Evolutionary conservation across 2,888 invertebrate genomes (phyloP).

Genomic region (Platycnemis pennipes): DNA sequence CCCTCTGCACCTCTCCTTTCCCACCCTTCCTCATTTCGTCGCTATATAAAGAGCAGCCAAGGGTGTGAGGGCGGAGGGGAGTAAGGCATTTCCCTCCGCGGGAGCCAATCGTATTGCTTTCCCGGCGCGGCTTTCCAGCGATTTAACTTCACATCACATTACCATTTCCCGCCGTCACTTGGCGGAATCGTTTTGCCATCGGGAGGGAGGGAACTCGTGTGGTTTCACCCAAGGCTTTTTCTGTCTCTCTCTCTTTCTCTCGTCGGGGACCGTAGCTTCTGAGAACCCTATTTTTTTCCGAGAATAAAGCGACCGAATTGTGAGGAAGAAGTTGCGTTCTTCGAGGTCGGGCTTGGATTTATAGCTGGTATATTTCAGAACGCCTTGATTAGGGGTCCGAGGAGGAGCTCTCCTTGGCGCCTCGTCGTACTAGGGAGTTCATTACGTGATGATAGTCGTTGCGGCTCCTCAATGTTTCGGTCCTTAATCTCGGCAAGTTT

Average conservation of each 20-base stretch:
- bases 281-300: neutral
- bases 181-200: conserved; percentile 39
- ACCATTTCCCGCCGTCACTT: conserved; percentile 36
- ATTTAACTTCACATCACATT: conserved; percentile 39
- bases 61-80: neutral
- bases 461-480: neutral
- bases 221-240: neutral
- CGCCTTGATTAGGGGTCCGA: conserved; percentile 3
- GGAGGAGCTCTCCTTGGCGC: neutral
- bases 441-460: neutral
- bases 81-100: neutral
- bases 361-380: conserved; percentile 16
- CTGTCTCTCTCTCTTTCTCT: neutral
- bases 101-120: neutral
- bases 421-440: neutral
- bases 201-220: neutral
- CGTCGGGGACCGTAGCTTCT: neutral
- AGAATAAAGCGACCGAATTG: conserved; percentile 4
- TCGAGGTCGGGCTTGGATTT: neutral
- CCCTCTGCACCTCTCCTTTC: neutral
- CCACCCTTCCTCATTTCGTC: neutral
- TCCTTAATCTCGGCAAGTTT: neutral
- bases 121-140: conserved; percentile 25
- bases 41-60: conserved; percentile 28
- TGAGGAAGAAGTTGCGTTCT: conserved; percentile 35